These are phyloP conservation scores for Ips nitidus DNA, from an alignment of 1,140 invertebrate genomes.

Conservation along the genomic window DNA sequence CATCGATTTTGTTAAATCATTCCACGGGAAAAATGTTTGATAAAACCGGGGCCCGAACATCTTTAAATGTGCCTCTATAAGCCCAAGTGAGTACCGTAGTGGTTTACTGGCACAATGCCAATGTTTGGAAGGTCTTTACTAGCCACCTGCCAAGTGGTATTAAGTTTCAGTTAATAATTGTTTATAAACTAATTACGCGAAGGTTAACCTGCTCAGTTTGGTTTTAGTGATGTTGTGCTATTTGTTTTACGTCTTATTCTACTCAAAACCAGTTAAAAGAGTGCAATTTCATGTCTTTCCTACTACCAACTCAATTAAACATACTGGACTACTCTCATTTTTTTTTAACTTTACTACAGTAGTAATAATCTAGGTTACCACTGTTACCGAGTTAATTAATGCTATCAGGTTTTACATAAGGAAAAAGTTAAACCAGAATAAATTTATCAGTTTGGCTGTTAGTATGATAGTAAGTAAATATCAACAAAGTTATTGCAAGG, in stretches of 20 bases:
- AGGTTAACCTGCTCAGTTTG: not conserved
- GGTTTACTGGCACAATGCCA: slow-evolving; percentile 47
- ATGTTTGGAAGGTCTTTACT: slow-evolving; percentile 41
- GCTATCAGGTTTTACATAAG: too few species aligned
- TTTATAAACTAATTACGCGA: slow-evolving; percentile 12
- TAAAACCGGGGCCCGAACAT: slow-evolving; percentile 39
- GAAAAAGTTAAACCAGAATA: too few species aligned
- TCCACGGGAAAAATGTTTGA: slow-evolving; percentile 30
- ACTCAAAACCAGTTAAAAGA: not conserved
- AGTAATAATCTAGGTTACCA: too few species aligned
- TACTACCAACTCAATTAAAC: not conserved
- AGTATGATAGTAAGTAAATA: too few species aligned
- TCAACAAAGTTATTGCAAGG: too few species aligned
- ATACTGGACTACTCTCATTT: not conserved
- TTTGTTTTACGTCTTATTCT: not conserved
- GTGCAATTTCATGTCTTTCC: not conserved
- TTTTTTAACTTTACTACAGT: not conserved
- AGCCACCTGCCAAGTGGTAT: slow-evolving; percentile 43
- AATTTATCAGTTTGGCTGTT: too few species aligned
- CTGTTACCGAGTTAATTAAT: too few species aligned
- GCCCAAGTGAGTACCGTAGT: slow-evolving; percentile 47
- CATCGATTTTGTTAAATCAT: slow-evolving; percentile 44
- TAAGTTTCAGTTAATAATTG: slow-evolving; percentile 23
- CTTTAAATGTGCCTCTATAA: slow-evolving; percentile 44
- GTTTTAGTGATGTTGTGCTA: not conserved